A percentile compares a stretch with the other conserved stretches of the same genome.
Conservation (phyloP, 2,797 vertebrate species). For the Alca torda region DNA sequence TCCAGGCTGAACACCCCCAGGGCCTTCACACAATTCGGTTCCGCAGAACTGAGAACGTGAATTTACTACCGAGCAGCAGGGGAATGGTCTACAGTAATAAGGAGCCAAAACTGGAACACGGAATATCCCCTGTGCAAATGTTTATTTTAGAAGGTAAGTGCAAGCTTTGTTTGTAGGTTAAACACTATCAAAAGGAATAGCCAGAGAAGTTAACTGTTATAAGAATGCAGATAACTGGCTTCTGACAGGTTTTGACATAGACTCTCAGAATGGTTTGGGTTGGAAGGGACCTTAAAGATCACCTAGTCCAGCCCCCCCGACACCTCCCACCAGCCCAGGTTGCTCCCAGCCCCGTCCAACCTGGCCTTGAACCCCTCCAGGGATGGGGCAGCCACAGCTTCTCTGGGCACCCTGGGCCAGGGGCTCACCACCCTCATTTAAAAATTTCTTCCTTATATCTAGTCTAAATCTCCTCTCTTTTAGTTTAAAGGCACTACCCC, state of each 20-base stretch:
- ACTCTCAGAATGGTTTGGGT: neutral
- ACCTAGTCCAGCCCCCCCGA: neutral
- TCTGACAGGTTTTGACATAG: neutral
- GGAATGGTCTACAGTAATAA: neutral
- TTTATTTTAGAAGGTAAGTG: neutral
- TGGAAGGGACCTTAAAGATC: neutral
- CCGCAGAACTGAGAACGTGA: neutral
- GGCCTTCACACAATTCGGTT: neutral
- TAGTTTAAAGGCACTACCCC: neutral
- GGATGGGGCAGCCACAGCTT: neutral
- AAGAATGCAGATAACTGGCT: neutral
- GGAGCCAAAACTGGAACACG: neutral
- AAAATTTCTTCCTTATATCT: neutral
- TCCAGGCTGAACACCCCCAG: neutral
- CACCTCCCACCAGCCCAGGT: neutral
- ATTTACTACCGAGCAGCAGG: neutral
- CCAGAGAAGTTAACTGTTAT: neutral
- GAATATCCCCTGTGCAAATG: neutral
- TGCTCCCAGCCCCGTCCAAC: neutral
- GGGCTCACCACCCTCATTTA: neutral
- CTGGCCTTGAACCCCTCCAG: neutral
- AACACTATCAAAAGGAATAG: neutral
- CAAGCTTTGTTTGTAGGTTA: neutral
- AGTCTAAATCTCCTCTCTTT: neutral
- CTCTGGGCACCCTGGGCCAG: neutral